Evolutionary conservation across 2,113 vertebrate genomes (phyloP).

Genomic region (Lates calcarifer): DNA sequence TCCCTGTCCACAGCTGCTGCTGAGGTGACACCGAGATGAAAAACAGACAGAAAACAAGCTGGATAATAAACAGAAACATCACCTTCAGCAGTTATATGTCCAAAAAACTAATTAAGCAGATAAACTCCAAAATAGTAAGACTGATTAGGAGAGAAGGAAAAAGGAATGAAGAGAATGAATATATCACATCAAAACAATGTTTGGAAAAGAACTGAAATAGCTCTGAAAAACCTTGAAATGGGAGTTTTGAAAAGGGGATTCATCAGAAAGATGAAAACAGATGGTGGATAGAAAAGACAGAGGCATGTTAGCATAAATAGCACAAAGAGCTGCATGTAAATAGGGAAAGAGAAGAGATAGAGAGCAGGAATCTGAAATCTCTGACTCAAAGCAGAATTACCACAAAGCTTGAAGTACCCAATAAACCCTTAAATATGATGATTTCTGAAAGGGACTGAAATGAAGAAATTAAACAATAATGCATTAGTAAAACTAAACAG

Average conservation of each 20-base stretch:
- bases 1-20: conserved; percentile 28
- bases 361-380: background rate
- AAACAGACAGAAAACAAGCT: background rate
- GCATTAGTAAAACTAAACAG: background rate
- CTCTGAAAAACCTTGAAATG: background rate
- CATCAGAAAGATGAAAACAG: background rate
- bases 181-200: background rate
- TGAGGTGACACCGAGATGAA: background rate
- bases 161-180: background rate
- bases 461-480: background rate
- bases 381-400: background rate
- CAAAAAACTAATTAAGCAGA: background rate
- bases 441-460: background rate
- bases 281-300: background rate
- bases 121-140: background rate
- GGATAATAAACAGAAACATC: background rate
- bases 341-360: background rate
- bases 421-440: background rate
- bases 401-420: background rate
- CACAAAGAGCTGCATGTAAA: conserved; percentile 10
- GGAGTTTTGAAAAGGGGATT: background rate
- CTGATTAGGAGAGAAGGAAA: background rate
- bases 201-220: background rate
- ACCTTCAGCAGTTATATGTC: background rate
- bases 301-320: conserved; percentile 9